Conservation (phyloP, 2,113 vertebrate genomes). For the Silurus glanis region DNA sequence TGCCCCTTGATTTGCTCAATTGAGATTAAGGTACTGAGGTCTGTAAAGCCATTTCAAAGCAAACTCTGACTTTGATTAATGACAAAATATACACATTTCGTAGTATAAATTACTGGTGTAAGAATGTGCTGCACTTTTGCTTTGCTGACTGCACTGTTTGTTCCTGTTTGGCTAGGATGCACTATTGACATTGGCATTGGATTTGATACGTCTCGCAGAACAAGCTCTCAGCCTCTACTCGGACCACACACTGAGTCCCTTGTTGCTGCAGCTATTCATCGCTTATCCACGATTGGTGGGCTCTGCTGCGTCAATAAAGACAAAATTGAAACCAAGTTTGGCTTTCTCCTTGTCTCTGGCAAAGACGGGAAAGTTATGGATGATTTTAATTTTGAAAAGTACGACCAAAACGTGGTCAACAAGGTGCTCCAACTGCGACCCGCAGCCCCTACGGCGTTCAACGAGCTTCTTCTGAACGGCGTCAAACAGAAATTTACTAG, state of each 20-base stretch:
- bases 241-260: constrained; percentile 65
- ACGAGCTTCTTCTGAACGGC: constrained; percentile 71
- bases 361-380: constrained; percentile 57
- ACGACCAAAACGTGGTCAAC: constrained; percentile 63
- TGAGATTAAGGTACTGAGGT: background rate
- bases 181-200: constrained; percentile 77
- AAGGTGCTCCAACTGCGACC: constrained; percentile 70
- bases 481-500: constrained; percentile 67
- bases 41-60: background rate
- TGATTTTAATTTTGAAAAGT: constrained; percentile 73
- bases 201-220: constrained; percentile 72
- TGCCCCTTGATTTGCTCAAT: background rate
- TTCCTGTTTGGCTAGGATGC: constrained; percentile 67
- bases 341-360: constrained; percentile 65
- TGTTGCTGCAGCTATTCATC: constrained; percentile 63
- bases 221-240: constrained; percentile 37
- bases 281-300: constrained; percentile 53
- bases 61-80: background rate
- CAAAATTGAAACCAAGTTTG: constrained; percentile 57
- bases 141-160: constrained; percentile 1
- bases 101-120: background rate
- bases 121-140: background rate
- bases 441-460: constrained; percentile 67
- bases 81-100: background rate
- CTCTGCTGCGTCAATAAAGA: constrained; percentile 60